Conservation (phyloP, 2,797 vertebrate genomes). For the Enteromius anoplus region DNA sequence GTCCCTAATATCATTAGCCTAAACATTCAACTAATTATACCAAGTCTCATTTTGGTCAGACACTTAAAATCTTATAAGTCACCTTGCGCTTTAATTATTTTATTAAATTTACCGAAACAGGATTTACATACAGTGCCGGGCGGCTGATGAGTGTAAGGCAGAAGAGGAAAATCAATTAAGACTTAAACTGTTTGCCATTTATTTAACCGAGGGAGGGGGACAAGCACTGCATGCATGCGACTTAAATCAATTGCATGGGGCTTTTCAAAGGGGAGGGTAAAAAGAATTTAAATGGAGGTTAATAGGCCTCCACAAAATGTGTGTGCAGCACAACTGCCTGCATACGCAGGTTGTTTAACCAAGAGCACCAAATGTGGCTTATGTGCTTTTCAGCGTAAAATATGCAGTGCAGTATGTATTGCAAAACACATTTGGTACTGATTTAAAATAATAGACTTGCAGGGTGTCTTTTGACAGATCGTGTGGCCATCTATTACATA, state of each 20-base stretch:
- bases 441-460: not conserved
- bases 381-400: conserved; percentile 16
- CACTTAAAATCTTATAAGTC: conserved; percentile 84
- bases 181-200: conserved; percentile 80
- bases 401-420: not conserved
- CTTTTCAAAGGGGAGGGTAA: conserved; percentile 63
- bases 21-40: conserved; percentile 81
- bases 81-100: conserved; percentile 69
- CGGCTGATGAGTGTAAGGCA: conserved; percentile 65
- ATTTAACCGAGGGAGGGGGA: conserved; percentile 73
- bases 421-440: not conserved
- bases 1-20: conserved; percentile 79
- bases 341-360: conserved; percentile 53
- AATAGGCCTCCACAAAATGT: conserved; percentile 57
- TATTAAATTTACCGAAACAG: conserved; percentile 74
- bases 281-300: conserved; percentile 64
- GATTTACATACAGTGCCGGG: conserved; percentile 85
- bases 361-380: conserved; percentile 14
- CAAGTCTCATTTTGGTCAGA: conserved; percentile 76
- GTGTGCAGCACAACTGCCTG: conserved; percentile 53
- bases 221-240: conserved; percentile 74
- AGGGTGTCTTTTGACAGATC: not conserved
- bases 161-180: conserved; percentile 77
- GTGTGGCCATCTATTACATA: not conserved
- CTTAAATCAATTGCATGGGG: conserved; percentile 69